Conservation (phyloP, 2,888 invertebrate genomes). For the Polydrusus pterygomalis region DNA sequence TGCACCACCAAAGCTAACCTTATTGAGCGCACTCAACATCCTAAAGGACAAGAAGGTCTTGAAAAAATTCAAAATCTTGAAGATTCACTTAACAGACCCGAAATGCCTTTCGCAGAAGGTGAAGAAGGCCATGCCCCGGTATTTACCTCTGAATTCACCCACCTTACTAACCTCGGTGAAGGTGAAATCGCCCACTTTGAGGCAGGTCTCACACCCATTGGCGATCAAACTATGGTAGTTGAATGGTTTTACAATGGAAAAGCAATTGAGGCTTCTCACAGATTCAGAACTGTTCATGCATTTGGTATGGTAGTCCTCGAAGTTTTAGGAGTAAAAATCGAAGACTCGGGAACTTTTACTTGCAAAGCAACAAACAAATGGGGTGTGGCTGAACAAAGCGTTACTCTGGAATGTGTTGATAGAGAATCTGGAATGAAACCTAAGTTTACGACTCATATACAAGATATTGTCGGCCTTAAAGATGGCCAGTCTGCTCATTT, state of each 20-base stretch:
- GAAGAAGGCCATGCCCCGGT: slow-evolving; percentile 90
- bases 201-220: slow-evolving; percentile 94
- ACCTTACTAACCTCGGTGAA: slow-evolving; percentile 89
- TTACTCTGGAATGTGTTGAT: slow-evolving; percentile 87
- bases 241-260: slow-evolving; percentile 98
- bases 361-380: slow-evolving; percentile 93
- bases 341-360: slow-evolving; percentile 92
- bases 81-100: slow-evolving; percentile 86
- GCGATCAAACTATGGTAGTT: slow-evolving; percentile 94
- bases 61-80: slow-evolving; percentile 94
- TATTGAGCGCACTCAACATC: slow-evolving; percentile 93
- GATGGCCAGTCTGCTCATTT: slow-evolving; percentile 97
- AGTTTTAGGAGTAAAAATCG: slow-evolving; percentile 93
- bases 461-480: slow-evolving; percentile 87
- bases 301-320: slow-evolving; percentile 98
- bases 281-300: slow-evolving; percentile 94
- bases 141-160: slow-evolving; percentile 90
- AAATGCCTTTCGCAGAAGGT: slow-evolving; percentile 79
- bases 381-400: slow-evolving; percentile 91
- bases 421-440: slow-evolving; percentile 91
- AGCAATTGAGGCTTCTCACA: slow-evolving; percentile 89
- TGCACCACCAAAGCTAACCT: slow-evolving; percentile 88
- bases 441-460: slow-evolving; percentile 90
- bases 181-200: slow-evolving; percentile 99
- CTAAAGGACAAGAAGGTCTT: slow-evolving; percentile 94